Percentiles rank a stretch among this genome's conserved stretches.
Evolutionary conservation across 1,140 invertebrate genomes (phyloP).

Genomic region (Caerostris darwini): DNA sequence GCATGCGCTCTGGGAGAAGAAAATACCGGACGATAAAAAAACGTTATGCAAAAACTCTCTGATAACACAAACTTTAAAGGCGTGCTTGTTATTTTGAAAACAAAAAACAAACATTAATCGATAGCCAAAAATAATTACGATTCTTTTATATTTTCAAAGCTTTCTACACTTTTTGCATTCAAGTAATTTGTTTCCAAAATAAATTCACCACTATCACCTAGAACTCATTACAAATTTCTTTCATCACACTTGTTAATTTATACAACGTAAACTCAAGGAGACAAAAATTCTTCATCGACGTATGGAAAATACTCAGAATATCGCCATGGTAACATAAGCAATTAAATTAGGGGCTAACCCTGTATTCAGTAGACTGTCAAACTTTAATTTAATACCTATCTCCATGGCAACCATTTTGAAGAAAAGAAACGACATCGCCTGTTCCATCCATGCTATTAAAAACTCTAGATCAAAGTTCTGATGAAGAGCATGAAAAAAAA

Average conservation of each 20-base stretch:
- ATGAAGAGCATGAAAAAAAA: not conserved
- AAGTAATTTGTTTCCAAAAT: not conserved
- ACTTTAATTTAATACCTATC: constrained; percentile 74
- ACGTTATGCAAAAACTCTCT: no score
- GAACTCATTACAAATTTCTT: not conserved
- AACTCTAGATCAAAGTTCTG: not conserved
- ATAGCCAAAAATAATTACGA: no score
- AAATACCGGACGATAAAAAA: no score
- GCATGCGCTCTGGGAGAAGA: no score
- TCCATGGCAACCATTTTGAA: constrained; percentile 63
- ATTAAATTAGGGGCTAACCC: constrained; percentile 69
- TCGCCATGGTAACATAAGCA: constrained; percentile 39
- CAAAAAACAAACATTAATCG: no score
- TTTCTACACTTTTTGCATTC: not conserved
- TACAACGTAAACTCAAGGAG: not conserved
- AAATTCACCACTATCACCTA: not conserved
- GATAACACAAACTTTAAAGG: no score
- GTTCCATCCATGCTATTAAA: not conserved
- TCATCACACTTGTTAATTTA: not conserved
- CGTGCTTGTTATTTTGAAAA: no score
- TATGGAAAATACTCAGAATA: not conserved
- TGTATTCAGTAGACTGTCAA: constrained; percentile 66
- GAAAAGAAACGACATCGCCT: constrained; percentile 50
- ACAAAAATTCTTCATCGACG: constrained; percentile 6
- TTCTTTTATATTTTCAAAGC: no score